phyloP scores from a whole-genome alignment of 1,140 invertebrate genomes.

The Atta texana region DNA sequence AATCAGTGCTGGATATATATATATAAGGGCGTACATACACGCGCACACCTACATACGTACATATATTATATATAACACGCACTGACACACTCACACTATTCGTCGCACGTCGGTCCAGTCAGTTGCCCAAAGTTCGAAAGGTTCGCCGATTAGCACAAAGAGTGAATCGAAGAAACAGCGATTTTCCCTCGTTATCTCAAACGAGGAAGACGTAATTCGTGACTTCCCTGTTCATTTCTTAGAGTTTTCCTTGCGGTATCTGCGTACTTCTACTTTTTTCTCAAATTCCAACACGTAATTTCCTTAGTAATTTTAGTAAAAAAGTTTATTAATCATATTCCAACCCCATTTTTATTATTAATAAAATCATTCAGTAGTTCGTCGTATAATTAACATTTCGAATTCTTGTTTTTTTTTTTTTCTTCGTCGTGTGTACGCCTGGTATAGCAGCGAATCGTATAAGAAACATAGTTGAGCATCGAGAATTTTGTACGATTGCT shows the following conservation, averaged over 20 bases:
- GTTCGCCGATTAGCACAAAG: slow-evolving; percentile 22
- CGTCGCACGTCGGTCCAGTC: slow-evolving; percentile 21
- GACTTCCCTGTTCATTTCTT: neutral
- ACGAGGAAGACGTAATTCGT: neutral
- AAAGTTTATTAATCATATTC: neutral
- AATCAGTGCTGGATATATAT: slow-evolving; percentile 50
- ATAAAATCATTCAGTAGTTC: neutral
- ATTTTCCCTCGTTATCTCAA: slow-evolving; percentile 27
- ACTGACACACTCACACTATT: neutral
- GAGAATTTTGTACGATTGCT: slow-evolving; percentile 6
- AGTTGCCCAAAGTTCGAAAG: slow-evolving; percentile 26
- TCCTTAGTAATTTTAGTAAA: neutral
- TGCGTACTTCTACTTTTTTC: neutral
- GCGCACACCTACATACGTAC: neutral
- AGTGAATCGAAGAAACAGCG: slow-evolving; percentile 24
- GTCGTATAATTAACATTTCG: neutral
- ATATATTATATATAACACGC: neutral
- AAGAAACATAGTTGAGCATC: slow-evolving; percentile 19
- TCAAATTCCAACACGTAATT: neutral
- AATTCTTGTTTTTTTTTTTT: neutral
- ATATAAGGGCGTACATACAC: slow-evolving; percentile 1
- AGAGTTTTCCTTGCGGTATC: neutral
- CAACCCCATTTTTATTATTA: neutral
- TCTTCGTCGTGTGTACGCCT: neutral
- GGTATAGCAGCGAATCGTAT: slow-evolving; percentile 12